A percentile compares a stretch with the other conserved stretches of the same genome.
These are phyloP conservation scores for Propithecus perrieri DNA, from an alignment of 2,797 vertebrate species.

Conservation along the genomic window DNA sequence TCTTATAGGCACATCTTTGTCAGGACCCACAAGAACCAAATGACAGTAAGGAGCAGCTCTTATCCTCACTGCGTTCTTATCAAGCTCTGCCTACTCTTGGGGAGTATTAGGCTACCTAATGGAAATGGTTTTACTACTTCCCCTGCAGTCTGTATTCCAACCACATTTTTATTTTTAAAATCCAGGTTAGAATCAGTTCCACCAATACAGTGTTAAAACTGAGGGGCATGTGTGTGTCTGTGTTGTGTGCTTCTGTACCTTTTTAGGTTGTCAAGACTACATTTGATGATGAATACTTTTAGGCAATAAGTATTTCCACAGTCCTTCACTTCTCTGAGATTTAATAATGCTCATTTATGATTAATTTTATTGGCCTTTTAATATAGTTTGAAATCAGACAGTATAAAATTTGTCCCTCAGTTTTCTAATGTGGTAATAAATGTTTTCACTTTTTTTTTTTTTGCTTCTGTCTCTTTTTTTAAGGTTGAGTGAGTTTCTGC, in stretches of 20 bases:
- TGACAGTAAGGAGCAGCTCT: neutral
- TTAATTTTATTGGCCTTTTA: constrained; percentile 47
- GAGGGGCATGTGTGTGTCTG: neutral
- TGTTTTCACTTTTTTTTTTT: neutral
- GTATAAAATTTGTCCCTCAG: constrained; percentile 10
- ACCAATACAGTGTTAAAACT: neutral
- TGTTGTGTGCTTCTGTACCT: neutral
- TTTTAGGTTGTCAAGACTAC: neutral
- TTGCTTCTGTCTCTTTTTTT: neutral
- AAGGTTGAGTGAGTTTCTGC: neutral
- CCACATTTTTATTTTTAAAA: constrained; percentile 15
- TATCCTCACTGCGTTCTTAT: neutral
- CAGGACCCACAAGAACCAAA: constrained; percentile 18
- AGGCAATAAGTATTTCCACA: neutral
- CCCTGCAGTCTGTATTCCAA: neutral
- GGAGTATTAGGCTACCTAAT: neutral
- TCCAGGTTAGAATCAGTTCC: constrained; percentile 1
- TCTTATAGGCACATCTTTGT: neutral
- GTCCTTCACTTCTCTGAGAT: neutral
- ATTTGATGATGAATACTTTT: constrained; percentile 8
- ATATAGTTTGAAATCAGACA: constrained; percentile 1
- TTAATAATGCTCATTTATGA: neutral
- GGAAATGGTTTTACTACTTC: neutral
- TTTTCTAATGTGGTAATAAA: constrained; percentile 30
- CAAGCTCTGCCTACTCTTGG: neutral